Evolutionary conservation across 1,140 invertebrate species (phyloP), one percentile per base, ranked within the genome.

Genomic region (Dendroctonus ponderosae): DNA sequence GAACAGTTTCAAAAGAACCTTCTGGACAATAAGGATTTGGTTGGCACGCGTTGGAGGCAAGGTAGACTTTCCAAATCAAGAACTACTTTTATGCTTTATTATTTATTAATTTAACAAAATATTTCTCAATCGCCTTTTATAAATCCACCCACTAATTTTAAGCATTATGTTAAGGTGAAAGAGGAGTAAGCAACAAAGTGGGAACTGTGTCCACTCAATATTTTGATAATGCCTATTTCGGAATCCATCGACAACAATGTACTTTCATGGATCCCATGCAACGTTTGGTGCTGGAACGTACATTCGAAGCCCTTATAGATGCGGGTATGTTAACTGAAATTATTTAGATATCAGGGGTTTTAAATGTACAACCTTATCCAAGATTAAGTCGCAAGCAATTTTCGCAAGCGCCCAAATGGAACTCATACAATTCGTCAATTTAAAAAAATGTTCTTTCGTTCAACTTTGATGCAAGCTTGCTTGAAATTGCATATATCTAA

Each of bases 191-290:
- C 49, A 77, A 76, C 42, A 65, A 71, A 58, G 70, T 78, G 26
- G 76, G 76, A 9, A 66, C 62, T 37, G 57, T 74, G 48, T 68
- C 68, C 8, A 66, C 63, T 9, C 72, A 75, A 42, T 66, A 58
- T 54, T 82, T 82, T 62, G 81, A 82, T 66, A 75, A 77, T 7
- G 76, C 79, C 37, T 81, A 78, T 70, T 81, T 82, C 68, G 79
- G 78, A n/a, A 79, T 82, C 12, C 80, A 81, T 70, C 72, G 74
- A 11, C 74, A 78, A 38, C 79, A 80, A 60, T 75, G 71, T 11
- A 73, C 70, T 15, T 78, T 66, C 60, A 81, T 81, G 80, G 80
- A 82, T 69, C 74, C 79, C 1, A 80, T 81, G 80, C 71, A 75
- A 44, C 73, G 81, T 46, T 74, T 80, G 38, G 57, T 79, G 5